phyloP scores from a whole-genome alignment of 2,888 invertebrate genomes.

The Periphyllus acericola region DNA sequence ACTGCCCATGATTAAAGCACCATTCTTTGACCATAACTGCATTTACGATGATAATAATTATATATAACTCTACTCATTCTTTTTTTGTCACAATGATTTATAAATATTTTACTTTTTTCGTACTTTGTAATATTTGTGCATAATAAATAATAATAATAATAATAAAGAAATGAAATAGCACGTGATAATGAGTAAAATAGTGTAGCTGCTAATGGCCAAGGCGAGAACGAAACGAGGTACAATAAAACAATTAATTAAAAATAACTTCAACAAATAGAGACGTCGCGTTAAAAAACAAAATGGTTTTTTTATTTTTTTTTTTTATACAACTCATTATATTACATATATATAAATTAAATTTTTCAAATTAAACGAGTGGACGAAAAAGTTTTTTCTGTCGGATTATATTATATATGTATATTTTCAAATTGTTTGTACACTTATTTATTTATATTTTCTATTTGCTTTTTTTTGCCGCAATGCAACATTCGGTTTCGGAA shows the following conservation, averaged over 20 bases:
- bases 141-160: neutral
- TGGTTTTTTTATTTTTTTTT: neutral
- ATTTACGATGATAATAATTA: neutral
- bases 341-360: neutral
- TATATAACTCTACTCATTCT: neutral
- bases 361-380: neutral
- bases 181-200: conserved; percentile 25
- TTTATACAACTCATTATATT: neutral
- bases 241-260: conserved; percentile 53
- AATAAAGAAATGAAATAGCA: neutral
- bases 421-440: neutral
- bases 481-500: neutral
- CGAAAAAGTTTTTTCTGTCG: neutral
- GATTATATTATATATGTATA: neutral
- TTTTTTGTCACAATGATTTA: neutral
- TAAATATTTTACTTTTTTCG: neutral
- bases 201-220: conserved; percentile 29
- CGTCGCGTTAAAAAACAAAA: conserved; percentile 24
- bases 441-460: neutral
- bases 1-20: neutral
- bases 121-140: conserved; percentile 9
- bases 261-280: conserved; percentile 37
- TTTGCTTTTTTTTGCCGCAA: neutral
- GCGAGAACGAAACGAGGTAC: conserved; percentile 14
- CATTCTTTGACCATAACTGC: neutral